Percentiles rank a stretch among this genome's conserved stretches.
These are phyloP conservation scores for Geothlypis trichas DNA, from an alignment of 2,113 vertebrate species.

Conservation along the genomic window DNA sequence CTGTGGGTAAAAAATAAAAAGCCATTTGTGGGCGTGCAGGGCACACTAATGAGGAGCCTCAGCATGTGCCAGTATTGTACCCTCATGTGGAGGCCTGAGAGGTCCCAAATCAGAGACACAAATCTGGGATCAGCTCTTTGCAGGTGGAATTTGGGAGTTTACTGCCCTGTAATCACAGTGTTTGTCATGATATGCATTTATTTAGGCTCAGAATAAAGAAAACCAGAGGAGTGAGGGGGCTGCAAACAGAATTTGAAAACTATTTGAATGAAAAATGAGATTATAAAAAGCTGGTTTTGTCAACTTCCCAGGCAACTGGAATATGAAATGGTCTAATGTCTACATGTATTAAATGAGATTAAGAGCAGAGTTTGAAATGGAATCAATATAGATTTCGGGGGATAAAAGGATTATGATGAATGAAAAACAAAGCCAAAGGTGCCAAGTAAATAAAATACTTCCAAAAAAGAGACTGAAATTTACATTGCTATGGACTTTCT, in stretches of 20 bases:
- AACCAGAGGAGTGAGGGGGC: background rate
- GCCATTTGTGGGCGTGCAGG: background rate
- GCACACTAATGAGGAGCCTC: background rate
- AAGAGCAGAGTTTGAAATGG: slow-evolving; percentile 7
- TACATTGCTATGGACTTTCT: background rate
- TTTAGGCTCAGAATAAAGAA: background rate
- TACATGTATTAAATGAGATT: slow-evolving; percentile 8
- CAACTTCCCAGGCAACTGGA: background rate
- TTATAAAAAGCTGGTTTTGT: background rate
- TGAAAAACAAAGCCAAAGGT: slow-evolving; percentile 3
- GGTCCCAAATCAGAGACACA: background rate
- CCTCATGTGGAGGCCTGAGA: background rate
- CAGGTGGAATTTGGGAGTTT: background rate
- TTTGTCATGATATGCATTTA: background rate
- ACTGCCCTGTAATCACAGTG: background rate
- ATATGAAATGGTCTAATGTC: background rate
- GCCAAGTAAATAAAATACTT: slow-evolving; percentile 7
- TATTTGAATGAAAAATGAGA: background rate
- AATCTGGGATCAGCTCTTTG: background rate
- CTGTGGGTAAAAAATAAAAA: background rate
- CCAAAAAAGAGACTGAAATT: background rate
- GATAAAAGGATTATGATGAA: slow-evolving; percentile 31
- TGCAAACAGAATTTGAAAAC: background rate
- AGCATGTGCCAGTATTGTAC: rapidly evolving
- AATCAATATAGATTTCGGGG: background rate